Percentiles rank a stretch among this genome's conserved stretches.
Conservation (phyloP, 2,113 vertebrate genomes). For the Toxotes jaculatrix region DNA sequence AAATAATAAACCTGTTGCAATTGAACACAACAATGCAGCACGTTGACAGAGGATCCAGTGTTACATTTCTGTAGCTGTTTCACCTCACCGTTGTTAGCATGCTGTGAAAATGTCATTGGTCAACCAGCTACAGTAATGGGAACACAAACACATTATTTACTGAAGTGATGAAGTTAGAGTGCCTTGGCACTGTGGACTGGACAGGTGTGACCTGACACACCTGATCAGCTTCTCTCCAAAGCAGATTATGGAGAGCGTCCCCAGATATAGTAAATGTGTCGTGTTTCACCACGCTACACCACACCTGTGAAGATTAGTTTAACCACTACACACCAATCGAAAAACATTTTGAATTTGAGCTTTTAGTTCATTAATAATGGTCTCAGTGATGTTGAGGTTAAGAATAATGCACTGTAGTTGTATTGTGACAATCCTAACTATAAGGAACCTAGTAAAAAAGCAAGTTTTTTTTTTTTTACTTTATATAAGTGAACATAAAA, state of each 20-base stretch:
- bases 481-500: neutral
- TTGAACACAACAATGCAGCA: neutral
- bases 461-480: too few relatives aligned
- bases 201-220: constrained; percentile 22
- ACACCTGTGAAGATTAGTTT: neutral
- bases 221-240: constrained; percentile 17
- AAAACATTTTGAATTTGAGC: neutral
- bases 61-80: neutral
- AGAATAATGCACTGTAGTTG: neutral
- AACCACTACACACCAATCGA: neutral
- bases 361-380: neutral
- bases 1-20: too few relatives aligned
- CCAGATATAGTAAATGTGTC: neutral
- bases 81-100: neutral
- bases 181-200: constrained; percentile 21
- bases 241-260: neutral
- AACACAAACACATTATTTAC: constrained; percentile 18
- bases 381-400: neutral
- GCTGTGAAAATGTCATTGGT: neutral
- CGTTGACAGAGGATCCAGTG: neutral
- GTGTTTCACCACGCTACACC: neutral
- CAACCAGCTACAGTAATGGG: neutral
- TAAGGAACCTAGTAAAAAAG: neutral
- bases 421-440: neutral
- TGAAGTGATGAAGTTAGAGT: neutral